Percentiles rank a stretch among this genome's conserved stretches.
phyloP scores from a whole-genome alignment of 1,140 invertebrate species.

The Drosophila truncata region DNA sequence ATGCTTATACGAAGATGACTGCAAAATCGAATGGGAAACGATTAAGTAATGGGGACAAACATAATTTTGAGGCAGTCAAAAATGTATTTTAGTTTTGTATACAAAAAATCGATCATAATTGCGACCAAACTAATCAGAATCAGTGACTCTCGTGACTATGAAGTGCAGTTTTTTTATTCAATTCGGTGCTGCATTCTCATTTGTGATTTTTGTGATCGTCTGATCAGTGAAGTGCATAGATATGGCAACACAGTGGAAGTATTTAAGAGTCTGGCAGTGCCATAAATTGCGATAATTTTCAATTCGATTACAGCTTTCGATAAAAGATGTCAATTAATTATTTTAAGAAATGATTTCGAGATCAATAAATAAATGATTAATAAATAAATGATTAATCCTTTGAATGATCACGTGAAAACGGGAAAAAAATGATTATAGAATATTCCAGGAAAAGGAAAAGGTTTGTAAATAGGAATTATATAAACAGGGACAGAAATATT shows the following conservation, averaged over 20 bases:
- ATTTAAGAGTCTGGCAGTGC: background rate
- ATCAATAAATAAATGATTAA: constrained; percentile 1
- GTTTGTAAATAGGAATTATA: background rate
- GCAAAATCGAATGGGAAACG: constrained; percentile 72
- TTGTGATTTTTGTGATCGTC: constrained; percentile 9
- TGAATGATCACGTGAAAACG: constrained; percentile 2
- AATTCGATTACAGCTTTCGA: background rate
- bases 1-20: constrained; percentile 80
- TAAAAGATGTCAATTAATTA: background rate
- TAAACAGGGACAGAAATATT: background rate
- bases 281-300: background rate
- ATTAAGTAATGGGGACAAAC: constrained; percentile 59
- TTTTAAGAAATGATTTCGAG: background rate
- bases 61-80: constrained; percentile 50
- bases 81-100: background rate
- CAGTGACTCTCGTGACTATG: background rate
- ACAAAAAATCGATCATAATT: constrained; percentile 26
- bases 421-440: background rate
- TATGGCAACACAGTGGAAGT: background rate
- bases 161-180: constrained; percentile 15
- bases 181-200: constrained; percentile 12
- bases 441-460: too few relatives aligned
- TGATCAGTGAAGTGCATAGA: constrained; percentile 6
- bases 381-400: background rate
- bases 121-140: constrained; percentile 4